A percentile compares a stretch with the other conserved stretches of the same genome.
Evolutionary conservation across 1,140 invertebrate genomes (phyloP).

Genomic region (Heterodera carotae): DNA sequence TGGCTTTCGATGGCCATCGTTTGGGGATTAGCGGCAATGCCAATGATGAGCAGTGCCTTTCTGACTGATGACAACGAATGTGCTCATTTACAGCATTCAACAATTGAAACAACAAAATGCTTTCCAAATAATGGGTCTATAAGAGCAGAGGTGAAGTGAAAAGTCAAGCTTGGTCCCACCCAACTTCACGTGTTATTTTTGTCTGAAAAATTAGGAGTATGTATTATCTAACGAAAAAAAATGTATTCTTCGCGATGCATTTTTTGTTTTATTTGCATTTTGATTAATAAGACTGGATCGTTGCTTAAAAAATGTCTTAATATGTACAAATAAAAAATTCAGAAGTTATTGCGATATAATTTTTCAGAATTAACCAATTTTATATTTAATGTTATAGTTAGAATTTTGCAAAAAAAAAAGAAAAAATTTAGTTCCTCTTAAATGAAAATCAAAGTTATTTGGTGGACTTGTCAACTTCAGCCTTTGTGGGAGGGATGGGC

Average conservation of each 20-base stretch:
- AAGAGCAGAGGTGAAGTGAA: not conserved
- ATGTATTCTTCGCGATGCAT: no score
- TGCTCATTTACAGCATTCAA: not conserved
- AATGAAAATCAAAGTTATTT: constrained; percentile 21
- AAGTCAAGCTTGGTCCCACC: no score
- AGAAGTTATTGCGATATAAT: no score
- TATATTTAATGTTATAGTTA: no score
- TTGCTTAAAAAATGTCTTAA: no score
- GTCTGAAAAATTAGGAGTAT: no score
- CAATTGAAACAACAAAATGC: not conserved
- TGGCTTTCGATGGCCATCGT: constrained; percentile 2
- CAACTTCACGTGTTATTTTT: no score
- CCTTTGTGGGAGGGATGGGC: constrained; percentile 31
- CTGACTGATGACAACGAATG: not conserved
- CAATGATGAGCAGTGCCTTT: constrained; percentile 20
- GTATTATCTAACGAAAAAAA: not conserved
- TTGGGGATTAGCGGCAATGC: constrained; percentile 18
- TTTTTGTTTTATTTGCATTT: no score
- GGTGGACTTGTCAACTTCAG: constrained; percentile 32
- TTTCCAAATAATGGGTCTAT: not conserved
- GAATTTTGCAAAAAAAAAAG: not conserved
- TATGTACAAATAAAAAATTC: no score
- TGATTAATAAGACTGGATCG: no score
- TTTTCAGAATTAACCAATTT: no score
- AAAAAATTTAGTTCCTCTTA: constrained; percentile 23